Base-by-base conservation (phyloP, 1,140 invertebrate genomes). In the Schlechtendalia chinensis region DNA sequence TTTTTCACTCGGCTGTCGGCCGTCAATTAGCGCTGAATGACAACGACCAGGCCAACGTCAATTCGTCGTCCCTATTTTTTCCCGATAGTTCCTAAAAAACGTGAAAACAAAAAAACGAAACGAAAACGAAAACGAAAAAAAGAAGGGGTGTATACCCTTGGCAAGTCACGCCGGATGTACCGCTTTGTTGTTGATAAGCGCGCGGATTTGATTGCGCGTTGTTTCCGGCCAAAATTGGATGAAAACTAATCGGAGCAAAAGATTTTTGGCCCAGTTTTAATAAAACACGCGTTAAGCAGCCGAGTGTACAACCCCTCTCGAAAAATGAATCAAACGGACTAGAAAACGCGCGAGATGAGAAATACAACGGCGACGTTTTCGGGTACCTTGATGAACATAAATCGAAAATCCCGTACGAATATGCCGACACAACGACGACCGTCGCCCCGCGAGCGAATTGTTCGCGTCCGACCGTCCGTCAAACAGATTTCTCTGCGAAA, bases 211-310 rank as follows among this genome's bases (percentile, higher is more conserved):
- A 77, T 77, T 77, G 72, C n/a, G 72, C 72, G 29, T 59, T 77
- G 45, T n/a, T 77, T 77, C 72, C 72, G 72, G 54, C 54, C 54
- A 77, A 77, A 77, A 79, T 79, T 50, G 39, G 39, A 79, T 50
- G 56, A 47, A 79, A 79, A 59, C 16, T 63, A 79, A 79, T 79
- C 75, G 56, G 75, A 63, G 56, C 58, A 79, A 79, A 79, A 59
- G 75, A 59, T 61, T 79, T 79, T 79, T 61, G 75, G 75, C 75
- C 54, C 56, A 59, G 75, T 79, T 79, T 79, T 79, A 79, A 79
- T 79, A 61, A 56, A 45, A 79, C 56, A 29, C 75, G 39, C 58
- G 75, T 79, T 61, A 61, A 79, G 56, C 75, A 79, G 32, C 39
- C 39, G 39, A 47, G 32, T 61, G 75, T 61, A 79, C 75, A 79